phyloP scores from a whole-genome alignment of 2,888 invertebrate species.

The Papilio gigon region DNA sequence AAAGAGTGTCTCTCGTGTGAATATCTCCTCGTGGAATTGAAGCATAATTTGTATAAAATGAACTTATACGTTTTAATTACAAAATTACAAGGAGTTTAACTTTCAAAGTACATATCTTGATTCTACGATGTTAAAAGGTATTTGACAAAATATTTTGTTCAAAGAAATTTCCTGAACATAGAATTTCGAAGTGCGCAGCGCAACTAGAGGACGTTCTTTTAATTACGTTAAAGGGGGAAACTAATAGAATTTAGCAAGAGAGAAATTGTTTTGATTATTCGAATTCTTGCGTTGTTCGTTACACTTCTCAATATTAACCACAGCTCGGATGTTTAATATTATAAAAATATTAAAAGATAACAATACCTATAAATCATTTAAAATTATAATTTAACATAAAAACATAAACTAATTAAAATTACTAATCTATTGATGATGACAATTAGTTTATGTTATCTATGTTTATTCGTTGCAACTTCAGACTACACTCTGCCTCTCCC shows the following conservation, averaged over 20 bases:
- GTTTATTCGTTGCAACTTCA: too few relatives aligned
- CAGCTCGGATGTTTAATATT: not conserved
- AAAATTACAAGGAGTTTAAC: not conserved
- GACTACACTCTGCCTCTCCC: too few relatives aligned
- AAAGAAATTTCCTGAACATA: not conserved
- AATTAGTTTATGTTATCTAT: too few relatives aligned
- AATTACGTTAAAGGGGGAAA: conserved; percentile 1
- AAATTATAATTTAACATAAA: too few relatives aligned
- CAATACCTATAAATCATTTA: too few relatives aligned
- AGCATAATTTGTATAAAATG: not conserved
- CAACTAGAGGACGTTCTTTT: conserved; percentile 8
- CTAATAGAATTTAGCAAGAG: conserved; percentile 3
- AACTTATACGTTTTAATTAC: not conserved
- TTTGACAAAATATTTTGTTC: conserved; percentile 9
- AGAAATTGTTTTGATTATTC: conserved; percentile 7
- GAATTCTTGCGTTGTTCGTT: conserved; percentile 1
- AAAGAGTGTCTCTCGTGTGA: not conserved
- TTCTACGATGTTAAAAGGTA: conserved; percentile 5
- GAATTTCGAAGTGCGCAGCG: conserved; percentile 7
- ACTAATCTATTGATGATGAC: too few relatives aligned
- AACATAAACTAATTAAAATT: too few relatives aligned
- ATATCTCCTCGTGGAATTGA: too few relatives aligned
- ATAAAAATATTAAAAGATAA: not conserved
- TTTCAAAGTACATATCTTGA: not conserved
- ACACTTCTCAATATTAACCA: not conserved